Base-by-base conservation (phyloP, 2,888 invertebrate genomes). In the Empis livida region DNA sequence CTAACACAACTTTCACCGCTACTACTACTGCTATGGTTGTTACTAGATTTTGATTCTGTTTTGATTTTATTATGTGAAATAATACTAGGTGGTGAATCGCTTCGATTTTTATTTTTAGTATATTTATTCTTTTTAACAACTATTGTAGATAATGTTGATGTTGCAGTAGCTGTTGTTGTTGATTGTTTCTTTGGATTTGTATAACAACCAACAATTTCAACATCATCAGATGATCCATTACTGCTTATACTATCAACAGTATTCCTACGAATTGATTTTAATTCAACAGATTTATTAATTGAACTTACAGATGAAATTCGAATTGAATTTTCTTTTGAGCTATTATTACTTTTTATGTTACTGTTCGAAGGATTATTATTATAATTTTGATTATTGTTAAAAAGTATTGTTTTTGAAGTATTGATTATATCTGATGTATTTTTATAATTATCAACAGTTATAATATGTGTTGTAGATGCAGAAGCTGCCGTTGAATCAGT, bases 191-290 rank as follows among this genome's bases (percentile, higher is more conserved):
- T 27, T 23, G 20, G 23, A 41, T 5, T 20, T 27, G 27, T 3
- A 14, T 20, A 13, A 9, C 14, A 14, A 4, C 64, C 65, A 16
- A 68, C 62, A 45, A 69, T 63, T 55, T 69, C 68, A 5, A 69
- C 68, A 27, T 66, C 62, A 50, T 69, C 68, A 14, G 68, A 68
- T 42, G 65, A 67, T 45, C 67, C 66, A 50, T 65, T 65, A 46
- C 63, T 65, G 45, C 41, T 14, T n/a, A 41, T 41, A 27, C 41
- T 41, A 10, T 41, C 41, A n/a, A 41, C 20, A 13, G 41, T 41
- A 14, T 41, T 20, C 10, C 41, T 20, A 10, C 41, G 20, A 41
- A 13, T 41, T n/a, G 41, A 20, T 13, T 17, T 39, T 11, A 11
- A 13, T 10, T 39, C 39, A 15, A 37, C 10, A 14, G 5, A 1